Conservation (phyloP, 2,797 vertebrate species). For the Zenarchopterus dispar region DNA sequence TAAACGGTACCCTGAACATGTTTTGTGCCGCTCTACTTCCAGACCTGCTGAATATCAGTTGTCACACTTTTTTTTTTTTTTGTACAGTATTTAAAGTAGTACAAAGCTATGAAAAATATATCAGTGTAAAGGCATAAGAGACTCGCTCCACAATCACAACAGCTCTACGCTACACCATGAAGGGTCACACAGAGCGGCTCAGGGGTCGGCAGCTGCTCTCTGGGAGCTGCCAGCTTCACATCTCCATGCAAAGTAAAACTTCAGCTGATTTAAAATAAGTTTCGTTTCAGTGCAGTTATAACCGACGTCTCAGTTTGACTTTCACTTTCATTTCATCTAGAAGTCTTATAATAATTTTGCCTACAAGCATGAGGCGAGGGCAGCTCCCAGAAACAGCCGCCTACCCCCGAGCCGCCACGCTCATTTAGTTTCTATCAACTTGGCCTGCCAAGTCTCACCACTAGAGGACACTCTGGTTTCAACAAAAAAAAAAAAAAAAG, state of each 20-base stretch:
- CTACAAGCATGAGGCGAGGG: constrained; percentile 1
- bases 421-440: constrained; percentile 79
- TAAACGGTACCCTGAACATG: constrained; percentile 66
- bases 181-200: constrained; percentile 58
- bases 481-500: too few species aligned
- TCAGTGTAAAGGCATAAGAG: constrained; percentile 76
- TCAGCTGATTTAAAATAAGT: background rate
- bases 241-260: background rate
- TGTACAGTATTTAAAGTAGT: constrained; percentile 76
- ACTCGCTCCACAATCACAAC: constrained; percentile 76
- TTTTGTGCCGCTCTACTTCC: constrained; percentile 77
- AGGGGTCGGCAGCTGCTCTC: constrained; percentile 25
- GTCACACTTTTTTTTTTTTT: constrained; percentile 74
- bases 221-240: constrained; percentile 31
- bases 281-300: constrained; percentile 7
- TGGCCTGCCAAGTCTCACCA: constrained; percentile 91
- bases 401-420: constrained; percentile 58
- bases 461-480: constrained; percentile 81
- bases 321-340: background rate
- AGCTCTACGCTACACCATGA: constrained; percentile 69
- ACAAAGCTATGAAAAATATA: constrained; percentile 83
- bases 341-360: too few species aligned
- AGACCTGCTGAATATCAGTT: constrained; percentile 84
- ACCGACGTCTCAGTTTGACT: too few species aligned
- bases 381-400: constrained; percentile 45